Base-by-base conservation (phyloP, 2,113 vertebrate species). In the Anhinga anhinga region DNA sequence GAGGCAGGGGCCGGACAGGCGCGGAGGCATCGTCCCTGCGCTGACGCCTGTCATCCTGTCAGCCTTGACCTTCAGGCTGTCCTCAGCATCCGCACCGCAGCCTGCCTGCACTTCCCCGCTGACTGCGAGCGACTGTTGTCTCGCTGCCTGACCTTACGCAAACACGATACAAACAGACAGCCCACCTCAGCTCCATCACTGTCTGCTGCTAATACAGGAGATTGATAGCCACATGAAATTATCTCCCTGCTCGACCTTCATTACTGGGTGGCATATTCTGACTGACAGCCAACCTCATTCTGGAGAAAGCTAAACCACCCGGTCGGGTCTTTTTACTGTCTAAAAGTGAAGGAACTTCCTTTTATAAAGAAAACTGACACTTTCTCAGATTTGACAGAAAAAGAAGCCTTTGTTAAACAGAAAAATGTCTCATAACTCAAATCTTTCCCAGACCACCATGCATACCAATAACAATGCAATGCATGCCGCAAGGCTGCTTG, bases 1-100 rank as follows among this genome's bases (percentile, higher is more conserved):
- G 58, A 97, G 96, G 95, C 95, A 81, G 98, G 72, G 97, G 98
- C 97, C 30, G 98, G 98, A 97, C 89, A 92, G 92, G 94, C 96
- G 95, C 93, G 97, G 95, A 97, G 97, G 96, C 92, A 97, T 78
- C 71, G 86, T 96, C 92, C 95, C 97, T 79, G 73, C 2, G 10
- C 81, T 98, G 98, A 99, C 82, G 98, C 97, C 98, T 99, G 98
- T 99, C 98, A 99, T 98, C 96, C 98, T 98, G 98, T 99, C 98
- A 99, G 97, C 86, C 95, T 84, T 82, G 94, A 98, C 98, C 98
- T 98, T 96, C 96, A 96, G 98, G 98, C 98, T 97, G 93, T 95
- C 93, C 94, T 94, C 88, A 47, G 97, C 97, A 92, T 96, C 96
- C 89, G 96, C 96, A 94, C 96, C 73, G 44, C 95, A 96, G 91